Percentiles rank a stretch among this genome's conserved stretches.
Conservation (phyloP, 2,113 vertebrate species). For the Lipotes vexillifer region DNA sequence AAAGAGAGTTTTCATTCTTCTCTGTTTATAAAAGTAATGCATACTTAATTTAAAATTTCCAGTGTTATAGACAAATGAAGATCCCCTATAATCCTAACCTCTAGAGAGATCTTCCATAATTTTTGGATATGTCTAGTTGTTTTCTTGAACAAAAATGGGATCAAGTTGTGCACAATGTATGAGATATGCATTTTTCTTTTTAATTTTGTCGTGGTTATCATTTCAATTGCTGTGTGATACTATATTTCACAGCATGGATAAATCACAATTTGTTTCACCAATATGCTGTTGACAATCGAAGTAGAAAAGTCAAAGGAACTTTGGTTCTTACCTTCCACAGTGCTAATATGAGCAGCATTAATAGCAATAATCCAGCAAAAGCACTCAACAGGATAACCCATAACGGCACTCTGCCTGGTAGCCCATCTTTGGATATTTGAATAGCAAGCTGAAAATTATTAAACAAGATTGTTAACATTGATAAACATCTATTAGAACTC, state of each 20-base stretch:
- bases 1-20: background rate
- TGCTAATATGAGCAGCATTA: slow-evolving; percentile 92
- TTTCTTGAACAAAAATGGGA: background rate
- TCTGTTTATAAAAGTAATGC: background rate
- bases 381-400: slow-evolving; percentile 97
- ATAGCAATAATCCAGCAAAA: slow-evolving; percentile 91
- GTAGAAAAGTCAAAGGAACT: background rate
- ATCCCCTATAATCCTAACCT: background rate
- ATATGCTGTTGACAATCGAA: background rate
- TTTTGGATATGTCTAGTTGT: background rate
- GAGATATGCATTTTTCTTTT: background rate
- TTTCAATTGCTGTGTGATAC: background rate
- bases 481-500: background rate
- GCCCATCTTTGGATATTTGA: slow-evolving; percentile 90
- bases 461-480: background rate
- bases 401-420: slow-evolving; percentile 86
- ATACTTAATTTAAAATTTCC: background rate
- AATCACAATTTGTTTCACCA: background rate
- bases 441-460: slow-evolving; percentile 85
- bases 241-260: background rate
- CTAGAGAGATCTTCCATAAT: background rate
- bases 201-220: background rate
- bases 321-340: slow-evolving; percentile 92
- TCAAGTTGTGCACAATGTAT: background rate
- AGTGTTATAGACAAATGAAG: background rate